Evolutionary conservation across 2,797 vertebrate genomes (phyloP).

Genomic region (Natrix natrix): DNA sequence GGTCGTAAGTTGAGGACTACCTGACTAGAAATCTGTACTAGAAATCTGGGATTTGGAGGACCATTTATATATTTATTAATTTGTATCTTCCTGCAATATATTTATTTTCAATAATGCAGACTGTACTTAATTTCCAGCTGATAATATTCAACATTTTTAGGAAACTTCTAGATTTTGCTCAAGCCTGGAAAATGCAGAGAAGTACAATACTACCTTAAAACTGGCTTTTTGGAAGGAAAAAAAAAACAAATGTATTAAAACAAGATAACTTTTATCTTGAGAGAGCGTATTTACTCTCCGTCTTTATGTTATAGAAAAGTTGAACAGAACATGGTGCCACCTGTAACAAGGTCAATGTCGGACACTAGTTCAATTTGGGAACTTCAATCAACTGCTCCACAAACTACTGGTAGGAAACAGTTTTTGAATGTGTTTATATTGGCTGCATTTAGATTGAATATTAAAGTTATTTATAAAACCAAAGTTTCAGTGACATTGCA

Average conservation of each 20-base stretch:
- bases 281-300: slow-evolving; percentile 54
- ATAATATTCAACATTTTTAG: background rate
- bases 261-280: slow-evolving; percentile 22
- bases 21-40: background rate
- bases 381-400: slow-evolving; percentile 87
- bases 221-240: slow-evolving; percentile 27
- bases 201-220: slow-evolving; percentile 36
- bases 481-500: background rate
- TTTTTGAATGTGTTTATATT: background rate
- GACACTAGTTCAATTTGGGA: slow-evolving; percentile 97
- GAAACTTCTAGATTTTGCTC: background rate
- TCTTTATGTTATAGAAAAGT: slow-evolving; percentile 75
- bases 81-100: background rate
- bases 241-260: slow-evolving; percentile 10
- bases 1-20: background rate
- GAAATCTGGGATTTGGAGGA: background rate
- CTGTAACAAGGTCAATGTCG: slow-evolving; percentile 89
- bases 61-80: background rate
- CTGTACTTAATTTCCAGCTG: background rate
- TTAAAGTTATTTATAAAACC: background rate
- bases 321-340: slow-evolving; percentile 83
- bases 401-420: slow-evolving; percentile 80
- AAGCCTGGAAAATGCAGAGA: slow-evolving; percentile 8
- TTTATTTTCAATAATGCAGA: background rate
- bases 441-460: background rate